Evolutionary conservation across 2,113 vertebrate species (phyloP).

Genomic region (Megaptera novaeangliae): DNA sequence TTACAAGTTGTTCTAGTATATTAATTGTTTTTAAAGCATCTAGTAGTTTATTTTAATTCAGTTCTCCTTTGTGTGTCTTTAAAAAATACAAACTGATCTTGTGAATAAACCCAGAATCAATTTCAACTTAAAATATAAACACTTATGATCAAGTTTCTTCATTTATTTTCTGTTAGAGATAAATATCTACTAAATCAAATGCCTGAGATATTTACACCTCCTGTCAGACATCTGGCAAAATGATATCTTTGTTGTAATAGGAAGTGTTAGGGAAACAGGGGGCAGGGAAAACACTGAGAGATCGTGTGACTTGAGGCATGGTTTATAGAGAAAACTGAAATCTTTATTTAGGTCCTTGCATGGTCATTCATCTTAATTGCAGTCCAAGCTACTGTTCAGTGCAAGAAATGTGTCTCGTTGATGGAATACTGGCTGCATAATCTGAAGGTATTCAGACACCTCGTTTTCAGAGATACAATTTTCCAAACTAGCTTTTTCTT

Average conservation of each 20-base stretch:
- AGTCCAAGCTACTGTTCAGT: not conserved
- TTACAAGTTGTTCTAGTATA: not conserved
- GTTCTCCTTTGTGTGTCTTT: not conserved
- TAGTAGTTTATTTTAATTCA: not conserved
- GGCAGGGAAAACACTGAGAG: not conserved
- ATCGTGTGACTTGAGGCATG: rapidly evolving
- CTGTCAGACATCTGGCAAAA: not conserved
- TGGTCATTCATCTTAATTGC: not conserved
- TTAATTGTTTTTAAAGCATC: not conserved
- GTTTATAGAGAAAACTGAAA: rapidly evolving
- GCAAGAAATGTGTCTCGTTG: not conserved
- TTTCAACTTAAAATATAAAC: not conserved
- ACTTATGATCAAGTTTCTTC: not conserved
- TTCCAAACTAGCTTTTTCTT: conserved; percentile 46
- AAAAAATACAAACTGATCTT: not conserved
- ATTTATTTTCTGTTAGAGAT: not conserved
- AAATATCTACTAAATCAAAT: not conserved
- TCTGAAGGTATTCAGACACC: not conserved
- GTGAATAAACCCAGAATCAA: not conserved
- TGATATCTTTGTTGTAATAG: not conserved
- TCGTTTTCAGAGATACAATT: not conserved
- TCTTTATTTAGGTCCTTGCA: rapidly evolving
- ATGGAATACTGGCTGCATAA: not conserved
- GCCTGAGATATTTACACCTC: not conserved
- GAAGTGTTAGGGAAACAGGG: not conserved